These are phyloP conservation scores for Sylvia borin DNA, from an alignment of 2,797 vertebrate genomes.

Conservation along the genomic window DNA sequence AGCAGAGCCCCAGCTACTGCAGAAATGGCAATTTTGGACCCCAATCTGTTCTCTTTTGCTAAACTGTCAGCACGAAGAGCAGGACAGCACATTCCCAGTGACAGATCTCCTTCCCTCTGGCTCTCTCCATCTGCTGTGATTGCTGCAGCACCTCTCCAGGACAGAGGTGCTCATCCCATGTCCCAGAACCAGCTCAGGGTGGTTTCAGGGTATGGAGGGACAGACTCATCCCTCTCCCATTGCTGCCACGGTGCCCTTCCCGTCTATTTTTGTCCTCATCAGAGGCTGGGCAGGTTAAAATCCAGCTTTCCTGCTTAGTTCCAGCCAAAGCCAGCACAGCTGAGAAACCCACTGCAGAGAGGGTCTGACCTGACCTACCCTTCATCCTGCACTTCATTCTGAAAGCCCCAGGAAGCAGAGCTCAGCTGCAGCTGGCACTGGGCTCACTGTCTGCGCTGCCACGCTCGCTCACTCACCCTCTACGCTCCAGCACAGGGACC, in stretches of 20 bases:
- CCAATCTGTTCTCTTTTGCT: neutral
- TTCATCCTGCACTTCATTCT: conserved; percentile 65
- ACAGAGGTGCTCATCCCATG: neutral
- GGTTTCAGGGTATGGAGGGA: neutral
- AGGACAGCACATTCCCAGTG: neutral
- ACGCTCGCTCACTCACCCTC: conserved; percentile 69
- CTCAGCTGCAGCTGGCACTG: neutral
- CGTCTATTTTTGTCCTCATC: neutral
- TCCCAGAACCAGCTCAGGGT: neutral
- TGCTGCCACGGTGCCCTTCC: fast-evolving
- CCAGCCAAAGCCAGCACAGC: conserved; percentile 10
- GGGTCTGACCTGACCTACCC: conserved; percentile 79
- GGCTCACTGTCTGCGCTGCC: conserved; percentile 3
- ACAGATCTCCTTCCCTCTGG: neutral
- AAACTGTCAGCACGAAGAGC: neutral
- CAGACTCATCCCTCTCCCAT: neutral
- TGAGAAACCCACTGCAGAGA: conserved; percentile 72
- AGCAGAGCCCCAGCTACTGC: neutral
- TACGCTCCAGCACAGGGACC: conserved; percentile 36
- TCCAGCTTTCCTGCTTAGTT: neutral
- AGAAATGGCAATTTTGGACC: neutral
- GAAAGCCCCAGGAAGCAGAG: conserved; percentile 52
- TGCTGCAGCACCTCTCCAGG: neutral
- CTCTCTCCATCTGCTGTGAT: neutral
- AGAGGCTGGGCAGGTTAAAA: neutral